phyloP scores from a whole-genome alignment of 1,140 invertebrate genomes.

The Cephus cinctus region DNA sequence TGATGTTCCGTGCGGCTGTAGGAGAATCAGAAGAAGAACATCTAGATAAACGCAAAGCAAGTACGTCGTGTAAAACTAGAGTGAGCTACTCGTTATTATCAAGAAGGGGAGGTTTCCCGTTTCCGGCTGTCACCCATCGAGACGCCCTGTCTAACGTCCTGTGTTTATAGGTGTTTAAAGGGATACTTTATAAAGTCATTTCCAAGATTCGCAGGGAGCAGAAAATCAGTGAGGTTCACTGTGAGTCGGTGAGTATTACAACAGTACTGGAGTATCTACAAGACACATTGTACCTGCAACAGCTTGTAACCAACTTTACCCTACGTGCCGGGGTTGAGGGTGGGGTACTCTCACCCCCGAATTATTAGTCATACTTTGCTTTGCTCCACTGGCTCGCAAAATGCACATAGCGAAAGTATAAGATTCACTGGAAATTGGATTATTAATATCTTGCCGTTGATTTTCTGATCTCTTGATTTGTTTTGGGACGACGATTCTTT shows the following conservation, averaged over 20 bases:
- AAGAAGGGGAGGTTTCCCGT: constrained; percentile 37
- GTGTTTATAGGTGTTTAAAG: constrained; percentile 14
- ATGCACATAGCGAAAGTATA: background rate
- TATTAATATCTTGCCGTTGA: background rate
- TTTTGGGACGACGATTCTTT: background rate
- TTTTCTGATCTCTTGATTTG: background rate
- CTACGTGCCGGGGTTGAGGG: constrained; percentile 17
- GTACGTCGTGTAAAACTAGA: too few relatives aligned
- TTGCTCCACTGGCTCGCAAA: background rate
- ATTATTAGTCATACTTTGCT: constrained; percentile 12
- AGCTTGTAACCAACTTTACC: constrained; percentile 16
- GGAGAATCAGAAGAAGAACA: too few relatives aligned
- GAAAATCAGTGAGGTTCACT: too few relatives aligned
- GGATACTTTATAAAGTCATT: too few relatives aligned
- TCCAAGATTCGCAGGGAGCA: too few relatives aligned
- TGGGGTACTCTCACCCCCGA: constrained; percentile 41
- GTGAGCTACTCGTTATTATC: too few relatives aligned
- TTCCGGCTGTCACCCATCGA: constrained; percentile 40
- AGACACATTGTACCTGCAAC: background rate
- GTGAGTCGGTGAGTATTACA: too few relatives aligned
- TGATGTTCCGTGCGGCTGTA: too few relatives aligned
- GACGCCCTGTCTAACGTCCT: constrained; percentile 25
- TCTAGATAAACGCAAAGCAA: too few relatives aligned
- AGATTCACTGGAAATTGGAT: background rate
- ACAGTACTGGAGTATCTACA: constrained; percentile 19